Conservation (phyloP, 2,113 vertebrate species). For the Pelobates fuscus region DNA sequence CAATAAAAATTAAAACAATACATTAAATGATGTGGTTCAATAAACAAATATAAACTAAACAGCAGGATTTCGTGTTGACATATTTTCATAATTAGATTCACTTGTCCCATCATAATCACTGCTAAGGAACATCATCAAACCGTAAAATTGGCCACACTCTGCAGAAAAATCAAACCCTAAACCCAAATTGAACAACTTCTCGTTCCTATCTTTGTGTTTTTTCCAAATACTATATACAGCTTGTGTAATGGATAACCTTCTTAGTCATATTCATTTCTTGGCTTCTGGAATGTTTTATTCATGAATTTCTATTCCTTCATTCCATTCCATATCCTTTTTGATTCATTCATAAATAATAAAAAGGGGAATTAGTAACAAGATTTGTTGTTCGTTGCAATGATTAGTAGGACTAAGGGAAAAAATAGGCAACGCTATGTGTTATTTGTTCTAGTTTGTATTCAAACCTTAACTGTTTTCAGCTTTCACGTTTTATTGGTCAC, state of each 20-base stretch:
- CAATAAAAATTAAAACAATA: too few relatives aligned
- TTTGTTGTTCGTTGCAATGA: conserved; percentile 10
- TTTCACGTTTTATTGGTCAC: too few relatives aligned
- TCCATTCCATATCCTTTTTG: conserved; percentile 11
- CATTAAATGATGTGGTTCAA: not conserved
- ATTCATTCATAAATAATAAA: conserved; percentile 23
- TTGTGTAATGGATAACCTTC: not conserved
- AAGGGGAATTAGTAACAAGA: conserved; percentile 9
- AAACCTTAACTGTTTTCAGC: conserved; percentile 18
- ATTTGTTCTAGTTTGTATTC: not conserved
- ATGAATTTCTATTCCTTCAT: conserved; percentile 2
- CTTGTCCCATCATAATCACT: conserved; percentile 9
- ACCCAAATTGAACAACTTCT: not conserved
- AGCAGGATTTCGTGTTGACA: conserved; percentile 20
- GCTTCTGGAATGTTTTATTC: conserved; percentile 33
- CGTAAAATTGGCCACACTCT: not conserved
- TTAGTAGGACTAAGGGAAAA: not conserved
- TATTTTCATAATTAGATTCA: conserved; percentile 41
- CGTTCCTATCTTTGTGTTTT: not conserved
- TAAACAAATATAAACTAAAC: conserved; percentile 26
- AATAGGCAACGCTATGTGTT: too few relatives aligned
- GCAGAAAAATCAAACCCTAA: not conserved
- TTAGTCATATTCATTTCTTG: not conserved
- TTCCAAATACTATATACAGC: not conserved
- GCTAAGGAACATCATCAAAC: conserved; percentile 5